Evolutionary conservation across 2,888 invertebrate genomes (phyloP).

Genomic region (Leptinotarsa tumamoca): DNA sequence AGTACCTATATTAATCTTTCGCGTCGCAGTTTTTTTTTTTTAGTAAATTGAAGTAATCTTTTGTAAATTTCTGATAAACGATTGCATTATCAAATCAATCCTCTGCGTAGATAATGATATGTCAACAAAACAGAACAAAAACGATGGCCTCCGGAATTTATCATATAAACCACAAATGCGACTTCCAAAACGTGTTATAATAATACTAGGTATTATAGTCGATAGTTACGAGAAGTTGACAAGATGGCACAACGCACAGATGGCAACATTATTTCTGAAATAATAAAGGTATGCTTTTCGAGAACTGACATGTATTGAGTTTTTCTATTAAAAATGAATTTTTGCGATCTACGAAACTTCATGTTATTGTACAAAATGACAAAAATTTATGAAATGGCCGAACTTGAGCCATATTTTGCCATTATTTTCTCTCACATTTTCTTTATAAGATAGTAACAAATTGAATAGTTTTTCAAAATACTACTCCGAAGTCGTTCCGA

Average conservation of each 20-base stretch:
- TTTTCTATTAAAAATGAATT: background rate
- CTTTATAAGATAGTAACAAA: too few relatives aligned
- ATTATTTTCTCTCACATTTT: too few relatives aligned
- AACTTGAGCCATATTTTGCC: too few relatives aligned
- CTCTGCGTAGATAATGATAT: background rate
- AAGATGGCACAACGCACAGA: slow-evolving; percentile 21
- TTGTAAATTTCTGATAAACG: background rate
- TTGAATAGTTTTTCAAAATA: too few relatives aligned
- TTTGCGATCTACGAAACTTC: too few relatives aligned
- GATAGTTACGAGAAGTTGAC: background rate
- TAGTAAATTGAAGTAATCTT: too few relatives aligned
- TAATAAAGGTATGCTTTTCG: slow-evolving; percentile 34
- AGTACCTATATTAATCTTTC: too few relatives aligned
- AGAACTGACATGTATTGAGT: background rate
- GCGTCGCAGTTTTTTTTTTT: too few relatives aligned
- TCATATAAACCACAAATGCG: background rate
- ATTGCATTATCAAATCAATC: slow-evolving; percentile 1
- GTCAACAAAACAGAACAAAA: slow-evolving; percentile 7
- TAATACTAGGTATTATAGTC: background rate
- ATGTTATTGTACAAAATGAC: too few relatives aligned
- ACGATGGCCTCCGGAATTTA: background rate
- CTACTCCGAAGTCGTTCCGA: too few relatives aligned
- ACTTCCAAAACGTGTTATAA: background rate
- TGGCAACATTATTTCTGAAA: slow-evolving; percentile 39
- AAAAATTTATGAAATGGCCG: background rate